Evolutionary conservation across 2,113 vertebrate genomes (phyloP).

Genomic region (Trachemys scripta): DNA sequence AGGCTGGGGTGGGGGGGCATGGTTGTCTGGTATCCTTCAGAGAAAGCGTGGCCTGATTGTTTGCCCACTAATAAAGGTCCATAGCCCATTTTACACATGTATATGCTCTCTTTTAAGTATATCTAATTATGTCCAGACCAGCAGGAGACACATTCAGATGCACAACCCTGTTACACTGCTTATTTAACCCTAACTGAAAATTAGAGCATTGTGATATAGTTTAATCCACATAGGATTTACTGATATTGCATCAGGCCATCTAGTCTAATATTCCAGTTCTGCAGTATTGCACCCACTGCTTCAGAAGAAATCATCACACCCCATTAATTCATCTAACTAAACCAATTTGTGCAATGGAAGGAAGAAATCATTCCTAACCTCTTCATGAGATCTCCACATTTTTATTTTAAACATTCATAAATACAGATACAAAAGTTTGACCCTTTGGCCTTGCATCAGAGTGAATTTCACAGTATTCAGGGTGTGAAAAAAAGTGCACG

Average conservation of each 20-base stretch:
- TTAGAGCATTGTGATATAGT: background rate
- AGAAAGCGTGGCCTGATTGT: background rate
- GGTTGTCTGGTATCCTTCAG: conserved; percentile 5
- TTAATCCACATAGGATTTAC: accelerated
- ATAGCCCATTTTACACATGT: conserved; percentile 4
- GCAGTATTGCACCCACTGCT: background rate
- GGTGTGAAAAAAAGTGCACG: background rate
- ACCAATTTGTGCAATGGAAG: background rate
- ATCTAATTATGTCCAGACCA: background rate
- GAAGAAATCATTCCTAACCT: background rate
- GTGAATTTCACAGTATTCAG: accelerated
- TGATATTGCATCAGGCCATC: background rate
- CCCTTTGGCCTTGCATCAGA: background rate
- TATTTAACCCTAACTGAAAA: background rate
- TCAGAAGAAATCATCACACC: background rate
- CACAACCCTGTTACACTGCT: background rate
- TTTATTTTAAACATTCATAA: background rate
- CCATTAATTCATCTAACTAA: background rate
- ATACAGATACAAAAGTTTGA: accelerated
- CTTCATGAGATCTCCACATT: background rate
- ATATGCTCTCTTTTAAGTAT: background rate
- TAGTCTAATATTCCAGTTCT: background rate
- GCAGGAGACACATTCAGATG: conserved; percentile 15
- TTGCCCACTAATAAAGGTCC: conserved; percentile 19
- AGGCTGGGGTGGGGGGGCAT: background rate